Evolutionary conservation across 2,888 invertebrate species (phyloP).

Genomic region (Strigamia crassipes): DNA sequence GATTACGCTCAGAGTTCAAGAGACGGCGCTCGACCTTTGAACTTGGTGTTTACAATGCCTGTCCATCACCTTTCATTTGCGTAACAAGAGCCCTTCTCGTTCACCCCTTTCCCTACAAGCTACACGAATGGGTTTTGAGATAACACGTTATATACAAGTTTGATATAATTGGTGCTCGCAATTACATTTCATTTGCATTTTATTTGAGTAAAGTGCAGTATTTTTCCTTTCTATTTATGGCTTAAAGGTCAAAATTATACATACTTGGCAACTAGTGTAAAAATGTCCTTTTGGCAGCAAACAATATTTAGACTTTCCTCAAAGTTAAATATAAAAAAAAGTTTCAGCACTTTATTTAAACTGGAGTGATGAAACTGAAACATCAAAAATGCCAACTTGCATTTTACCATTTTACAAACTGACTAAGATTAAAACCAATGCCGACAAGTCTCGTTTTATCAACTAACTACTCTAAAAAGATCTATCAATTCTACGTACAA

Average conservation of each 20-base stretch:
- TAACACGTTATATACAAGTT: conserved; percentile 16
- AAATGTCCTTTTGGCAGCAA: conserved; percentile 6
- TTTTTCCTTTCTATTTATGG: conserved; percentile 16
- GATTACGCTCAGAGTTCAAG: neutral
- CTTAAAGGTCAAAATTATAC: conserved; percentile 1
- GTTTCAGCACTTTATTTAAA: neutral
- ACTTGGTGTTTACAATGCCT: conserved; percentile 8
- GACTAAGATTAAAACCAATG: neutral
- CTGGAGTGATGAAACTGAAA: neutral
- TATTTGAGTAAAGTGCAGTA: conserved; percentile 1
- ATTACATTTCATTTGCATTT: conserved; percentile 21
- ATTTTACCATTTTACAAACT: neutral
- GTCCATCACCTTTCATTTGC: conserved; percentile 17
- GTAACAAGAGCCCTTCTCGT: conserved; percentile 21
- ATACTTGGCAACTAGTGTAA: neutral
- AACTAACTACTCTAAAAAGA: neutral
- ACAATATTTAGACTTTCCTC: neutral
- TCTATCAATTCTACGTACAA: neutral
- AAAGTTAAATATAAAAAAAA: conserved; percentile 1
- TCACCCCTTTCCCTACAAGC: conserved; percentile 11
- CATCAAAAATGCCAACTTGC: conserved; percentile 4
- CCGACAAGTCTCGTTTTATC: neutral
- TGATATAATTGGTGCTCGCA: conserved; percentile 21
- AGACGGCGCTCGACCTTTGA: conserved; percentile 11
- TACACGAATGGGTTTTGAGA: conserved; percentile 11